A percentile compares a stretch with the other conserved stretches of the same genome.
phyloP scores from a whole-genome alignment of 1,140 invertebrate genomes.

The Melitaea cinxia region DNA sequence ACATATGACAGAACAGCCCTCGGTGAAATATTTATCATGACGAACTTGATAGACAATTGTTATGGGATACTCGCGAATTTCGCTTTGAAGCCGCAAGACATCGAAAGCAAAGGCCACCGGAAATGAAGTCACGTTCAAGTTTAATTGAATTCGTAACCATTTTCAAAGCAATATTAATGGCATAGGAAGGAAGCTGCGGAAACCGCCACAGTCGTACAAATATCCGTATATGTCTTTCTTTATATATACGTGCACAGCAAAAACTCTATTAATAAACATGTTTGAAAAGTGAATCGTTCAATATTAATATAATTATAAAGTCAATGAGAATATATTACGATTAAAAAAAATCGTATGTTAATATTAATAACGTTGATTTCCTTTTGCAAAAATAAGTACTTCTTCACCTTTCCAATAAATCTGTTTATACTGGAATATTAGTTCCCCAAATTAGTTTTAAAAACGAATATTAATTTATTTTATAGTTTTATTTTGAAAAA shows the following conservation, averaged over 20 bases:
- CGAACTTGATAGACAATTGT: too few relatives aligned
- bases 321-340: background rate
- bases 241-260: background rate
- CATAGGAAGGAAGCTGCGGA: conserved; percentile 13
- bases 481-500: too few relatives aligned
- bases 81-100: background rate
- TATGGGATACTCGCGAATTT: background rate
- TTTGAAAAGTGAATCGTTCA: background rate
- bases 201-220: background rate
- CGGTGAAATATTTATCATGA: too few relatives aligned
- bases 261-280: conserved; percentile 13
- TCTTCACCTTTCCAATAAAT: too few relatives aligned
- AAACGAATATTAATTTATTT: too few relatives aligned
- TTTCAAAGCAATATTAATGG: conserved; percentile 1
- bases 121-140: conserved; percentile 8
- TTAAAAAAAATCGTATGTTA: background rate
- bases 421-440: too few relatives aligned
- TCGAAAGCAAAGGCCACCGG: conserved; percentile 3
- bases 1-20: too few relatives aligned
- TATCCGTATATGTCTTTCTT: conserved; percentile 8
- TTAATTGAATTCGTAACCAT: conserved; percentile 11
- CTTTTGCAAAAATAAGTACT: too few relatives aligned
- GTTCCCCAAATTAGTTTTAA: too few relatives aligned
- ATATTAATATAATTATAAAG: conserved; percentile 1
- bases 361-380: too few relatives aligned